Percentiles rank a stretch among this genome's conserved stretches.
Evolutionary conservation across 2,888 invertebrate species (phyloP).

Genomic region (Steinernema scapterisci): DNA sequence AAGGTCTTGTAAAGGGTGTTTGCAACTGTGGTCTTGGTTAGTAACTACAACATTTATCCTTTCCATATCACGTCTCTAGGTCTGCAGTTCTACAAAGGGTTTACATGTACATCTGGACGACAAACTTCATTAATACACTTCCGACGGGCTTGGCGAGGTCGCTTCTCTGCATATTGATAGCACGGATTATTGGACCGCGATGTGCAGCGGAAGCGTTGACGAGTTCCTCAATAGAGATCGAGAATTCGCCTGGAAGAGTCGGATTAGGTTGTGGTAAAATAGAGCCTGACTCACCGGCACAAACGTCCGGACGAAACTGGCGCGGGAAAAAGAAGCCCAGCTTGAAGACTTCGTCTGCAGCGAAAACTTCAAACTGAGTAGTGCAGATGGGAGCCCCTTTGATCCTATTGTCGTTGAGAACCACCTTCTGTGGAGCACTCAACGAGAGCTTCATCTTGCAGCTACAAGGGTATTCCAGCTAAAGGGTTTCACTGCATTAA

Average conservation of each 20-base stretch:
- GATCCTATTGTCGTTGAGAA: not conserved
- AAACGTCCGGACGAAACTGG: conserved; percentile 38
- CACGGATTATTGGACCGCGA: conserved; percentile 26
- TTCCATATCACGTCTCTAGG: no score
- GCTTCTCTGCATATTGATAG: conserved; percentile 16
- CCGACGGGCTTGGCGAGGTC: not conserved
- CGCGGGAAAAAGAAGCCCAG: conserved; percentile 34
- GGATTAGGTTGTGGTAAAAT: no score
- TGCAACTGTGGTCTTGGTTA: no score
- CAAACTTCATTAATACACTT: conserved; percentile 29
- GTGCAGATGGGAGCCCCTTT: conserved; percentile 33
- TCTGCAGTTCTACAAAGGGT: not conserved
- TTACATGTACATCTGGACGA: conserved; percentile 30
- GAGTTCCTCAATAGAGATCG: conserved; percentile 6
- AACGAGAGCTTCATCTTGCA: conserved; percentile 19
- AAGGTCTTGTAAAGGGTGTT: no score
- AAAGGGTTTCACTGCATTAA: not conserved
- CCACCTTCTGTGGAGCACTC: conserved; percentile 8
- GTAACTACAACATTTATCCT: no score
- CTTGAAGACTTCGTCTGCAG: conserved; percentile 30
- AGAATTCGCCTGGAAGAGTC: conserved; percentile 8
- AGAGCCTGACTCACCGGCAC: conserved; percentile 31
- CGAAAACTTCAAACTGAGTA: conserved; percentile 34
- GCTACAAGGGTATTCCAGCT: conserved; percentile 8
- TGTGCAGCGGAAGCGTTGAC: conserved; percentile 28